A percentile compares a stretch with the other conserved stretches of the same genome.
phyloP scores from a whole-genome alignment of 2,113 vertebrate genomes.

The Orientallactaga bullata region DNA sequence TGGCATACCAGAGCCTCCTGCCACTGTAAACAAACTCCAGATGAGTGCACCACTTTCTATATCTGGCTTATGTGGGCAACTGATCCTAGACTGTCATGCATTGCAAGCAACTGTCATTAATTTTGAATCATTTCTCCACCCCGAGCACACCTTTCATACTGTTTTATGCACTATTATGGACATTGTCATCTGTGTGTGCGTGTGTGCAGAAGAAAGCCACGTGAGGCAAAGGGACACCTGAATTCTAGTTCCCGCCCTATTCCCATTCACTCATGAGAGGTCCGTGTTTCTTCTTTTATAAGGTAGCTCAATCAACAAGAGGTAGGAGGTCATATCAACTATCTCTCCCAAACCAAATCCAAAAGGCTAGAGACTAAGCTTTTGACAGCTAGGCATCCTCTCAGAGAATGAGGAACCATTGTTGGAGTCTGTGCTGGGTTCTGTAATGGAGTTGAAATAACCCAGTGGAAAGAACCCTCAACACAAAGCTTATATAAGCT shows the following conservation, averaged over 20 bases:
- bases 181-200: neutral
- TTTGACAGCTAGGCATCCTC: neutral
- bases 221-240: accelerated
- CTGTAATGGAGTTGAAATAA: neutral
- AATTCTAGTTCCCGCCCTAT: neutral
- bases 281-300: neutral
- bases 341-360: neutral
- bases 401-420: neutral
- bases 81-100: too few relatives aligned
- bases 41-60: too few relatives aligned
- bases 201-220: neutral
- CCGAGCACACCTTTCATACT: neutral
- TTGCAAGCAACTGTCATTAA: too few relatives aligned
- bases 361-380: neutral
- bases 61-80: too few relatives aligned
- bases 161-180: neutral
- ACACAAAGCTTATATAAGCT: neutral
- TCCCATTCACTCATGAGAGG: neutral
- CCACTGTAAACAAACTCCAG: too few relatives aligned
- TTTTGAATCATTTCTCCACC: too few relatives aligned
- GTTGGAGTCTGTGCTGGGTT: neutral
- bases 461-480: neutral
- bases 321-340: accelerated
- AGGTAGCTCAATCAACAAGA: neutral
- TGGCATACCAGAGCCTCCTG: too few relatives aligned